Evolutionary conservation across 2,113 vertebrate species (phyloP).

Genomic region (Protobothrops flavoviridis): DNA sequence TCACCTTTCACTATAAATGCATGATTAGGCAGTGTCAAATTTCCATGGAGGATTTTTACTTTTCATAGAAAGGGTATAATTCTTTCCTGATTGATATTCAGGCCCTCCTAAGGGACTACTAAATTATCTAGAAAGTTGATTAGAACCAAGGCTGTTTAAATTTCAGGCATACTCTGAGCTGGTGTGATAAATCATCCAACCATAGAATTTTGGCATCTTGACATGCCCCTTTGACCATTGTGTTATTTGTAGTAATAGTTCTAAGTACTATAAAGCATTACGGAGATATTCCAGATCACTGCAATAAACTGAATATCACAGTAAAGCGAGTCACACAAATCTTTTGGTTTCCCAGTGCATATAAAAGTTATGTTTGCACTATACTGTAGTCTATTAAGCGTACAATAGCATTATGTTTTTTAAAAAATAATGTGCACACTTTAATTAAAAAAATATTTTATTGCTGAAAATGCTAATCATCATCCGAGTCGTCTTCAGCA

Average conservation of each 20-base stretch:
- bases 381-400: not conserved
- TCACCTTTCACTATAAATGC: not conserved
- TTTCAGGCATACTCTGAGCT: not conserved
- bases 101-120: not conserved
- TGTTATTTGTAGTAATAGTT: not conserved
- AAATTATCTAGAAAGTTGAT: not conserved
- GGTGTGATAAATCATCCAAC: not conserved
- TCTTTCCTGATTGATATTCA: not conserved
- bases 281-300: not conserved
- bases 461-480: not conserved
- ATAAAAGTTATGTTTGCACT: not conserved
- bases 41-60: not conserved
- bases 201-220: not conserved
- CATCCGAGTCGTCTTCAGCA: not conserved
- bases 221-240: not conserved
- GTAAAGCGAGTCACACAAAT: not conserved
- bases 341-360: not conserved
- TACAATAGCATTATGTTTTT: not conserved
- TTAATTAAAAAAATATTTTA: not conserved
- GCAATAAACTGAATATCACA: not conserved
- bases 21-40: not conserved
- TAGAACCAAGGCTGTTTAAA: not conserved
- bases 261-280: not conserved
- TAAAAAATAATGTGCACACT: not conserved
- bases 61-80: not conserved